phyloP scores from a whole-genome alignment of 2,888 invertebrate species.

The Gasteruption jaculator region DNA sequence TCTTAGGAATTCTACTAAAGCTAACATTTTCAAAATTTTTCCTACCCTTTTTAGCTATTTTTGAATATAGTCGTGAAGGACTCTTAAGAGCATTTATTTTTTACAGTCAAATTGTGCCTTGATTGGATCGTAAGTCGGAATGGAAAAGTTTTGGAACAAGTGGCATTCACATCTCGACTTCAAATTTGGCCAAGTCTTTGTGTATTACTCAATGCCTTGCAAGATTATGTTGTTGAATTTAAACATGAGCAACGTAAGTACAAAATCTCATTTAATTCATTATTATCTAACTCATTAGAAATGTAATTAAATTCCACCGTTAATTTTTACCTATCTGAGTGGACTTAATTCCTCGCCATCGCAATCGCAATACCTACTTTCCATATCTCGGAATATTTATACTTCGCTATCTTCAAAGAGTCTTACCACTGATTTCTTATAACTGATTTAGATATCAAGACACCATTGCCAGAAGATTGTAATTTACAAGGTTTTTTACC shows the following conservation, averaged over 20 bases:
- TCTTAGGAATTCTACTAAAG: no score
- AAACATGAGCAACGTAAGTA: conserved; percentile 57
- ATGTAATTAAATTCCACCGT: no score
- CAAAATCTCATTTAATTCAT: conserved; percentile 4
- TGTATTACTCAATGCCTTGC: conserved; percentile 67
- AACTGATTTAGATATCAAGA: conserved; percentile 55
- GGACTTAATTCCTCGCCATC: no score
- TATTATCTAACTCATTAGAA: no score
- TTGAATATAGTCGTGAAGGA: no score
- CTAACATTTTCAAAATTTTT: no score
- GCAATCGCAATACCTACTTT: no score
- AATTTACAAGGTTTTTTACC: conserved; percentile 78
- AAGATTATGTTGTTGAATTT: conserved; percentile 53
- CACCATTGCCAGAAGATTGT: conserved; percentile 74
- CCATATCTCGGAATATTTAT: background rate
- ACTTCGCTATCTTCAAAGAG: conserved; percentile 3
- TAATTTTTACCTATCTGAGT: no score
- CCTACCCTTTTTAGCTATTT: no score
- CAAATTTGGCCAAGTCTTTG: conserved; percentile 79
- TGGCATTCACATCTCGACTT: conserved; percentile 58
- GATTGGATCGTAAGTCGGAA: conserved; percentile 67
- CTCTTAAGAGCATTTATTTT: no score
- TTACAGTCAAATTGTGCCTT: conserved; percentile 69
- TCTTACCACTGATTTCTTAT: conserved; percentile 9
- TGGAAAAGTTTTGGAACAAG: conserved; percentile 54